A percentile compares a stretch with the other conserved stretches of the same genome.
These are phyloP conservation scores for Syrphus vitripennis DNA, from an alignment of 2,888 invertebrate genomes.

Conservation along the genomic window DNA sequence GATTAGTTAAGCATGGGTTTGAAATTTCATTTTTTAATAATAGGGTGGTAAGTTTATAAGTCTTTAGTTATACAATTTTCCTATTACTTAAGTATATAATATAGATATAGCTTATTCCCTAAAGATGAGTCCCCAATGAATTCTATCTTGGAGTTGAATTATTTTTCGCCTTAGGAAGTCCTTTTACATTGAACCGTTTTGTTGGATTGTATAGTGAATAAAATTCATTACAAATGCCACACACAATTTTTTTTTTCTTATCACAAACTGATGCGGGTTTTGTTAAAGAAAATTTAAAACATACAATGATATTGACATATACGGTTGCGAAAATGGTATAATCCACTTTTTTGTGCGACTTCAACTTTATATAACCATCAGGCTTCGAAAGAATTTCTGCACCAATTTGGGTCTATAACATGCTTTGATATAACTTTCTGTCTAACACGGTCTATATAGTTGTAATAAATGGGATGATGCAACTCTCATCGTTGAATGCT, in stretches of 20 bases:
- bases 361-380: slow-evolving; percentile 27
- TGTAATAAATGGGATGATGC: slow-evolving; percentile 31
- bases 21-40: too few species aligned
- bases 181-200: background rate
- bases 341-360: slow-evolving; percentile 34
- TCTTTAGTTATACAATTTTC: too few species aligned
- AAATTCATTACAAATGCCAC: background rate
- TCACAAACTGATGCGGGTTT: slow-evolving; percentile 27
- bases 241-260: slow-evolving; percentile 13
- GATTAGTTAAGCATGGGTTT: too few species aligned
- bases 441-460: slow-evolving; percentile 26
- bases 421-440: slow-evolving; percentile 61
- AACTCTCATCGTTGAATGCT: slow-evolving; percentile 23
- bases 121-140: background rate
- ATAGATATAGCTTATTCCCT: background rate
- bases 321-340: slow-evolving; percentile 45
- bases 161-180: background rate
- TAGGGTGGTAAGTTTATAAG: too few species aligned
- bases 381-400: slow-evolving; percentile 61
- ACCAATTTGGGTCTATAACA: slow-evolving; percentile 60
- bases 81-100: too few species aligned
- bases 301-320: slow-evolving; percentile 9
- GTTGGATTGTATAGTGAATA: background rate
- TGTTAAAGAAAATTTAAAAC: slow-evolving; percentile 27
- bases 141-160: background rate